phyloP scores from a whole-genome alignment of 2,113 vertebrate species.

The Sigmodon hispidus region DNA sequence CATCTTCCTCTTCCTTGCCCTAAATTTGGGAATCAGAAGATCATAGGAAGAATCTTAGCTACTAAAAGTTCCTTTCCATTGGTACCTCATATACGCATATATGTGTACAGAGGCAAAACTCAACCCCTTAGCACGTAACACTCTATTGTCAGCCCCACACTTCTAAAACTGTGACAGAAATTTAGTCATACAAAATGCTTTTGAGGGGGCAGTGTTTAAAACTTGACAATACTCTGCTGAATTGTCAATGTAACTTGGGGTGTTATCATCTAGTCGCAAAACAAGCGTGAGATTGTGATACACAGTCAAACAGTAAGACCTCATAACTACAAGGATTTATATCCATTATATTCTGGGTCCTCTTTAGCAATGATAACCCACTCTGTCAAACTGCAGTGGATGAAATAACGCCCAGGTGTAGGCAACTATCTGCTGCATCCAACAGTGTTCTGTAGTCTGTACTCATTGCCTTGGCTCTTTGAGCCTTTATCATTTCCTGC shows the following conservation, averaged over 20 bases:
- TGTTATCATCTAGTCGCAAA: neutral
- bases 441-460: neutral
- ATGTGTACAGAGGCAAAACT: neutral
- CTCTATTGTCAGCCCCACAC: neutral
- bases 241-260: neutral
- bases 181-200: neutral
- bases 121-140: neutral
- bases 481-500: neutral
- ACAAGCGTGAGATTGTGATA: neutral
- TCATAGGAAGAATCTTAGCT: neutral
- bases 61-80: neutral
- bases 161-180: neutral
- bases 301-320: neutral
- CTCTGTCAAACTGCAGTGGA: neutral
- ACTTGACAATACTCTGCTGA: neutral
- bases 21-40: neutral
- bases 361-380: neutral
- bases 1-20: neutral
- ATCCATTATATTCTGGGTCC: neutral
- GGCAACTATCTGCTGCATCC: accelerated
- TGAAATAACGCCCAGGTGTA: neutral
- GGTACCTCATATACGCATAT: no score
- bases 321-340: neutral
- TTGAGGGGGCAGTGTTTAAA: neutral
- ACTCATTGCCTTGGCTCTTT: neutral